Percentiles rank a stretch among this genome's conserved stretches.
phyloP scores from a whole-genome alignment of 2,797 vertebrate genomes.

The Gambelia wislizenii region DNA sequence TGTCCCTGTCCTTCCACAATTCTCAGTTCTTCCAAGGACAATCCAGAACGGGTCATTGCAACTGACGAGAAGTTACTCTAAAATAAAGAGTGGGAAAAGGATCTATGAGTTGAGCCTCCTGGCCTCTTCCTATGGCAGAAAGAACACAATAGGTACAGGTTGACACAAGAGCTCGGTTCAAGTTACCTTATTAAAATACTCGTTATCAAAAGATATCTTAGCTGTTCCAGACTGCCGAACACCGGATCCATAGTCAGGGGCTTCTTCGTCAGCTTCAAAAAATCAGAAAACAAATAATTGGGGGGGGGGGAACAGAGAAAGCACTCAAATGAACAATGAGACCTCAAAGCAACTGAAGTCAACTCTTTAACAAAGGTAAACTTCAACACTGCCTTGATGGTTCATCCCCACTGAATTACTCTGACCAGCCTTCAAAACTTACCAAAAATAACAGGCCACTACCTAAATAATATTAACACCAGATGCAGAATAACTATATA shows the following conservation, averaged over 20 bases:
- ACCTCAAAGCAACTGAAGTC: not conserved
- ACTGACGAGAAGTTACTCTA: constrained; percentile 90
- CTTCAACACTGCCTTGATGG: not conserved
- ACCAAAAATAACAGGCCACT: not conserved
- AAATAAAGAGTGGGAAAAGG: constrained; percentile 28
- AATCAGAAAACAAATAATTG: not conserved
- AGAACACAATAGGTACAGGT: not conserved
- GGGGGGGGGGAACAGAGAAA: not conserved
- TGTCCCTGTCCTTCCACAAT: constrained; percentile 98
- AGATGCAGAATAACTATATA: not conserved
- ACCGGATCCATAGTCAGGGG: constrained; percentile 98
- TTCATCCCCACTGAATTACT: not conserved
- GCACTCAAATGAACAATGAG: not conserved
- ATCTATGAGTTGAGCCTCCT: not conserved
- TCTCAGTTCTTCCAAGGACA: constrained; percentile 95
- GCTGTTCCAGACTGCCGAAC: constrained; percentile 97
- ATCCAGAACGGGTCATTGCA: constrained; percentile 89
- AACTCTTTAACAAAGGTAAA: not conserved
- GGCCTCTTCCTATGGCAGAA: not conserved
- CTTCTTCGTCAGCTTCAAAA: constrained; percentile 92
- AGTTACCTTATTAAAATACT: constrained; percentile 94
- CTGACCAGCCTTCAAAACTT: no score
- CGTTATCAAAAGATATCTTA: constrained; percentile 98
- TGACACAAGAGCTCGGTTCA: not conserved
- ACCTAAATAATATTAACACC: no score